A percentile compares a stretch with the other conserved stretches of the same genome.
These are phyloP conservation scores for Trichonephila clavata DNA, from an alignment of 1,140 invertebrate species.

Conservation along the genomic window DNA sequence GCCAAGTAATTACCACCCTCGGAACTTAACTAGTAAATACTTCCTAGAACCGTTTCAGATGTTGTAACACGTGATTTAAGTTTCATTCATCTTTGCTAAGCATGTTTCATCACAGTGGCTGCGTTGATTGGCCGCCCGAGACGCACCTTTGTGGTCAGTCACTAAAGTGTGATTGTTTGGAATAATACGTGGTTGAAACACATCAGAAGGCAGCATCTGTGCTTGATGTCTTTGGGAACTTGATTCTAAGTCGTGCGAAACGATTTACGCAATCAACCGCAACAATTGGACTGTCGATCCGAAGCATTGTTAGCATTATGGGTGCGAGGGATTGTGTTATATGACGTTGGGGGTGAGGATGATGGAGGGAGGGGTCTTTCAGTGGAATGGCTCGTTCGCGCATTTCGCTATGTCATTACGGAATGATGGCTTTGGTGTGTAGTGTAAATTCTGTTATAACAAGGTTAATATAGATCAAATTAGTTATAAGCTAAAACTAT, in stretches of 20 bases:
- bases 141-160: neutral
- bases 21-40: too few species aligned
- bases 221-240: neutral
- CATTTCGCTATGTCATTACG: too few species aligned
- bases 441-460: too few species aligned
- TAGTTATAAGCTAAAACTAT: too few species aligned
- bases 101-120: neutral
- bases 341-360: too few species aligned
- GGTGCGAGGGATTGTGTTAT: neutral
- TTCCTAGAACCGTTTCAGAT: too few species aligned
- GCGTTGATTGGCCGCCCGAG: neutral
- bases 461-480: too few species aligned
- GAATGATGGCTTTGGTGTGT: too few species aligned
- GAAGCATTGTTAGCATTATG: neutral
- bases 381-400: too few species aligned
- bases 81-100: neutral
- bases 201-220: neutral
- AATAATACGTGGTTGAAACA: constrained; percentile 10
- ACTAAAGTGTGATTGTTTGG: constrained; percentile 8
- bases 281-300: neutral
- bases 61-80: neutral
- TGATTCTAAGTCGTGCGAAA: neutral
- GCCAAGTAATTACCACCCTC: too few species aligned
- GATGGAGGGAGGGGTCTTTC: too few species aligned
- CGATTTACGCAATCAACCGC: neutral